Evolutionary conservation across 92 coral and sea anemone species (phyloP).

Genomic region (Meandrina meandrites): DNA sequence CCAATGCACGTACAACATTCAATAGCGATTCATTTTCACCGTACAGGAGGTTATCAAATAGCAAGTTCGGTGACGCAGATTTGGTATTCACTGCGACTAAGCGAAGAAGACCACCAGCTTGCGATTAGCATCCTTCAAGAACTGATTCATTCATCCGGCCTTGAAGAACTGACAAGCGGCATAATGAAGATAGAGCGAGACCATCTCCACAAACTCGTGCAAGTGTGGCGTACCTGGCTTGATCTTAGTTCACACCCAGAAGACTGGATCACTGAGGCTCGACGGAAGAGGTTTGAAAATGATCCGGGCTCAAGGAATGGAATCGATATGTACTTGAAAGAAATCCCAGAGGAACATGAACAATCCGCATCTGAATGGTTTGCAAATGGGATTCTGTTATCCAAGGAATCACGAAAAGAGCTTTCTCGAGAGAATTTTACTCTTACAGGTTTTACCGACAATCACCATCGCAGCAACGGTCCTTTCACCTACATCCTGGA

Average conservation of each 20-base stretch:
- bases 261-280: constrained; percentile 49
- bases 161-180: constrained; percentile 59
- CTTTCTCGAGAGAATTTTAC: constrained; percentile 64
- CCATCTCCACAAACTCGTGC: too few relatives aligned
- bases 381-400: constrained; percentile 54
- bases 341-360: constrained; percentile 60
- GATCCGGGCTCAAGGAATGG: constrained; percentile 26
- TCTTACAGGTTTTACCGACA: constrained; percentile 50
- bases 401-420: constrained; percentile 21
- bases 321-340: constrained; percentile 29
- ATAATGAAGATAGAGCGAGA: too few relatives aligned
- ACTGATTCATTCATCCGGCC: constrained; percentile 37
- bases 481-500: constrained; percentile 34
- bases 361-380: constrained; percentile 66
- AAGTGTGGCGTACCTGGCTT: too few relatives aligned
- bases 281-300: constrained; percentile 25
- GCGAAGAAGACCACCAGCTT: too few relatives aligned
- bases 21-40: background rate
- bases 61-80: constrained; percentile 71
- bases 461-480: background rate
- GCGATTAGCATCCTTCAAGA: constrained; percentile 49
- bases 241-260: constrained; percentile 24
- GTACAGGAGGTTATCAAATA: constrained; percentile 32
- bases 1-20: too few relatives aligned
- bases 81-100: constrained; percentile 75